Percentiles rank a stretch among this genome's conserved stretches.
Evolutionary conservation across 2,797 vertebrate species (phyloP).

Genomic region (Enteromius mattozi): DNA sequence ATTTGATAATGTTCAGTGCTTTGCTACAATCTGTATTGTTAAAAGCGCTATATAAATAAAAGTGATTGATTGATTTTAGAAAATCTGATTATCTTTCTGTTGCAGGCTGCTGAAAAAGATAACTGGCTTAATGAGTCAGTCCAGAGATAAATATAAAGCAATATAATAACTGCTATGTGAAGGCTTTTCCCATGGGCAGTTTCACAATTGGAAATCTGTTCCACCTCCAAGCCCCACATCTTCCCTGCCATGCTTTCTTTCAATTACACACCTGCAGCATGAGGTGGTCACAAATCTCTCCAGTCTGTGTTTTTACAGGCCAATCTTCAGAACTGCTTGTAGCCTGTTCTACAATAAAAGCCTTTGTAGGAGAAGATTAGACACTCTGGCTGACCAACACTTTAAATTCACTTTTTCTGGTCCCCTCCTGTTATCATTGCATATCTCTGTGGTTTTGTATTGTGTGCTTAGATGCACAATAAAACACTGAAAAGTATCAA

Average conservation of each 20-base stretch:
- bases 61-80: background rate
- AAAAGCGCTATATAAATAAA: too few species aligned
- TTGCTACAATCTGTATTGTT: too few species aligned
- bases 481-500: background rate
- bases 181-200: background rate
- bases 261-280: conserved; percentile 36
- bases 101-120: background rate
- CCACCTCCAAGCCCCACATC: background rate
- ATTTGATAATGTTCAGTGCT: too few species aligned
- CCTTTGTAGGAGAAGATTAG: background rate
- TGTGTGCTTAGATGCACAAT: background rate
- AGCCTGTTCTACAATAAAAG: background rate
- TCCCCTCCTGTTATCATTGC: conserved; percentile 7
- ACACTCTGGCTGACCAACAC: background rate
- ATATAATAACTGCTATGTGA: background rate
- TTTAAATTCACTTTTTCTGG: background rate
- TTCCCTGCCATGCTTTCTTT: conserved; percentile 20
- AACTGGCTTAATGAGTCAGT: background rate
- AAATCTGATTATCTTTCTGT: background rate
- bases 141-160: background rate
- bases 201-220: conserved; percentile 6
- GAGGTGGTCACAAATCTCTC: conserved; percentile 14
- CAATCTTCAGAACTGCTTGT: background rate
- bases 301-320: background rate
- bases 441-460: conserved; percentile 9